These are phyloP conservation scores for Mythimna vitellina DNA, from an alignment of 2,888 invertebrate genomes.

Conservation along the genomic window DNA sequence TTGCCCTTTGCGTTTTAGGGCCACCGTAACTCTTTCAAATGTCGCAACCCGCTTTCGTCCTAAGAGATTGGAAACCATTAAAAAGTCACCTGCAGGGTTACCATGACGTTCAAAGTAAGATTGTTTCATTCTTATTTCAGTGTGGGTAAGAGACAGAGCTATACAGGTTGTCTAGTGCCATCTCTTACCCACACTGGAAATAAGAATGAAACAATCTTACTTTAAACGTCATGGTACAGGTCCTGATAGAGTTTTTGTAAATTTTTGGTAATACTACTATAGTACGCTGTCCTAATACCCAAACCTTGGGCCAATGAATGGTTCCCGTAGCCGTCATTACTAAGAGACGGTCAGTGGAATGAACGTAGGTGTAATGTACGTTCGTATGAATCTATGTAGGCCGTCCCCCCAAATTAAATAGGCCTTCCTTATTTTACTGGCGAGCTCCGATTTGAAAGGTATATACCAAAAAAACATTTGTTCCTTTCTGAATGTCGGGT, in stretches of 20 bases:
- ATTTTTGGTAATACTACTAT: neutral
- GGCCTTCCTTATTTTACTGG: constrained; percentile 7
- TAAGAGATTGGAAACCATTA: no score
- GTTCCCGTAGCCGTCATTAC: neutral
- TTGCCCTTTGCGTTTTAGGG: no score
- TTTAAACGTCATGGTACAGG: no score
- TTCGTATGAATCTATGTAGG: constrained; percentile 22
- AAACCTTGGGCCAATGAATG: constrained; percentile 1
- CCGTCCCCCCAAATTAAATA: constrained; percentile 25
- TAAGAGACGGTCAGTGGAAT: constrained; percentile 12
- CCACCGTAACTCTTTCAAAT: no score
- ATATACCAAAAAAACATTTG: neutral
- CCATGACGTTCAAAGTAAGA: no score
- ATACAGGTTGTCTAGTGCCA: no score
- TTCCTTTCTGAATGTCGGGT: neutral
- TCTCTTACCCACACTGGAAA: no score
- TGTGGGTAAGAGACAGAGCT: no score
- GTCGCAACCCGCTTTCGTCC: no score
- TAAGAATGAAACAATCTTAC: no score
- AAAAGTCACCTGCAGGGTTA: no score
- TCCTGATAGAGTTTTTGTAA: neutral
- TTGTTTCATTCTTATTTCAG: no score
- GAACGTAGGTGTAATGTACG: constrained; percentile 22
- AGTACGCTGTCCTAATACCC: neutral
- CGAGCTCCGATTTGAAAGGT: constrained; percentile 4